These are phyloP conservation scores for Pristionchus mayeri DNA, from an alignment of 2,888 invertebrate species.

Conservation along the genomic window DNA sequence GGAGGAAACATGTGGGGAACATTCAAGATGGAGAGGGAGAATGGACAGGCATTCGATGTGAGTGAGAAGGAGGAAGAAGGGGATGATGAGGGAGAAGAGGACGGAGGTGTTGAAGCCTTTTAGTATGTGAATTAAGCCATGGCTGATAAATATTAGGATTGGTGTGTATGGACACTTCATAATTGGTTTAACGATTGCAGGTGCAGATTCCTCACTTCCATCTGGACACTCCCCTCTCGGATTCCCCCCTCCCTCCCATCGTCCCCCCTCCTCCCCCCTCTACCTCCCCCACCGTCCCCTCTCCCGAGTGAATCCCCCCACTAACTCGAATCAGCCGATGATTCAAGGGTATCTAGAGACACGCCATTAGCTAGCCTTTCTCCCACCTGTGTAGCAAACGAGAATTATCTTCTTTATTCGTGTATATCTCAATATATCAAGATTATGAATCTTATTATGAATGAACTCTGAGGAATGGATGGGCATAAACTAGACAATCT, in stretches of 20 bases:
- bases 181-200: not conserved
- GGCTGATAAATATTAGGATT: no score
- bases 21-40: constrained; percentile 95
- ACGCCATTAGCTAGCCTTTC: no score
- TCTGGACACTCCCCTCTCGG: constrained; percentile 45
- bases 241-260: constrained; percentile 49
- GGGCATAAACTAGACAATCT: not conserved
- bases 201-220: constrained; percentile 33
- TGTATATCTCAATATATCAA: constrained; percentile 32
- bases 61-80: constrained; percentile 78
- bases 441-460: constrained; percentile 36
- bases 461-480: constrained; percentile 18
- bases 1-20: constrained; percentile 99
- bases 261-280: not conserved
- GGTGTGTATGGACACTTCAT: no score
- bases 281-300: not conserved
- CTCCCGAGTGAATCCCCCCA: constrained; percentile 14
- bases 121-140: no score
- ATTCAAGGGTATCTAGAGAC: constrained; percentile 22
- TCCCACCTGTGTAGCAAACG: not conserved
- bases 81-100: no score
- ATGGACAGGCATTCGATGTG: constrained; percentile 96
- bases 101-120: no score
- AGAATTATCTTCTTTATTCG: constrained; percentile 24
- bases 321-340: not conserved